Evolutionary conservation across 1,140 invertebrate species (phyloP), one percentile per base, ranked within the genome.

Genomic region (Pseudachorutes palmiensis): DNA sequence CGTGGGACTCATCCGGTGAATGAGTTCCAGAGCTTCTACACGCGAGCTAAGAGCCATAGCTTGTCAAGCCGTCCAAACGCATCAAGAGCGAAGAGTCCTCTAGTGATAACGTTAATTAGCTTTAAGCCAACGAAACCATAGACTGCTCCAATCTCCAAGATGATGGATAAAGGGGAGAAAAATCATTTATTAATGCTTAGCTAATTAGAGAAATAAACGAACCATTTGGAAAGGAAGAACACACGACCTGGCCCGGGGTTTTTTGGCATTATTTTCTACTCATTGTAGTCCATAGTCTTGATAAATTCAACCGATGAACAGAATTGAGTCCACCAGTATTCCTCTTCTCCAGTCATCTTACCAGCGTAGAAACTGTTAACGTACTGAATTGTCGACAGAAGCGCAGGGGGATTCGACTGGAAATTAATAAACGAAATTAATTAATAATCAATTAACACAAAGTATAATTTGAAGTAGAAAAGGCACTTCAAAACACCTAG

Each of bases 241-340:
- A n/a, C n/a, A n/a, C n/a, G n/a, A n/a, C n/a, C n/a, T n/a, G n/a
- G n/a, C n/a, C n/a, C n/a, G n/a, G n/a, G n/a, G n/a, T n/a, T n/a
- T n/a, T n/a, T n/a, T n/a, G n/a, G n/a, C n/a, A n/a, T n/a, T n/a
- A n/a, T n/a, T n/a, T n/a, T 14, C 51, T 77, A 66, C 73, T 76
- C 79, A 59, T 57, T 68, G 66, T 91, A 93, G 79, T 93, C 91
- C 92, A 98, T 95, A 55, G 91, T 97, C 82, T 99, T 99, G 74
- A 98, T 97, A 80, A 96, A 97, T 80, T 97, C 93, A 33, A 98
- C 90, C 12, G 94, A 93, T 0, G 94, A 90, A 72, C 89, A 91
- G 79, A 98, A 98, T 78, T 98, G 94, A 48, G 93, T 96, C 96
- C 96, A 99, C 87, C 94, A 97, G 80, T 98, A 99, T 76, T 91